Conservation (phyloP, 2,888 invertebrate species). For the Argyra leucocephala region DNA sequence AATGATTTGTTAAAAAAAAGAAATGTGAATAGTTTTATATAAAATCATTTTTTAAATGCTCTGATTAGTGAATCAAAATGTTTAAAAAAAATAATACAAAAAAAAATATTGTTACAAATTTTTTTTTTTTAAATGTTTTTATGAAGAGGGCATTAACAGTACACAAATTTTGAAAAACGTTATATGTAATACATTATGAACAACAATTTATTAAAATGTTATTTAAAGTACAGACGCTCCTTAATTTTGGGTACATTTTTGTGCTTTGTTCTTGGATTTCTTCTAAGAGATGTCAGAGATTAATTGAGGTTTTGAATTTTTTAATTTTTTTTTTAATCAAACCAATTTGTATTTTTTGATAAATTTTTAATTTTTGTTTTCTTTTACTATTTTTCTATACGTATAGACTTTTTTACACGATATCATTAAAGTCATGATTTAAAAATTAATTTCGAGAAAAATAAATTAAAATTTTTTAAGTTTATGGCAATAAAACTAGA, state of each 20-base stretch:
- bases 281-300: conserved; percentile 2
- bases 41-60: conserved; percentile 3
- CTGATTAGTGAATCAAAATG: conserved; percentile 5
- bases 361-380: not conserved
- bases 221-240: not conserved
- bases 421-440: not conserved
- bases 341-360: not conserved
- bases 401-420: not conserved
- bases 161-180: too few relatives aligned
- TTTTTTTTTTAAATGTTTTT: not conserved
- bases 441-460: not conserved
- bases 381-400: too few relatives aligned
- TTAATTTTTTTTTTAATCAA: not conserved
- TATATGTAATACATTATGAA: too few relatives aligned
- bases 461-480: not conserved
- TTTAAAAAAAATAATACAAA: not conserved
- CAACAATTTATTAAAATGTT: not conserved
- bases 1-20: not conserved
- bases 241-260: not conserved
- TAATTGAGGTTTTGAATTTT: not conserved
- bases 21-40: not conserved
- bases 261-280: not conserved
- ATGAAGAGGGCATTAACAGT: not conserved
- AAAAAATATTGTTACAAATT: too few relatives aligned
- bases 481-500: not conserved